phyloP scores from a whole-genome alignment of 2,888 invertebrate species.

The Polylopha cassiicola region DNA sequence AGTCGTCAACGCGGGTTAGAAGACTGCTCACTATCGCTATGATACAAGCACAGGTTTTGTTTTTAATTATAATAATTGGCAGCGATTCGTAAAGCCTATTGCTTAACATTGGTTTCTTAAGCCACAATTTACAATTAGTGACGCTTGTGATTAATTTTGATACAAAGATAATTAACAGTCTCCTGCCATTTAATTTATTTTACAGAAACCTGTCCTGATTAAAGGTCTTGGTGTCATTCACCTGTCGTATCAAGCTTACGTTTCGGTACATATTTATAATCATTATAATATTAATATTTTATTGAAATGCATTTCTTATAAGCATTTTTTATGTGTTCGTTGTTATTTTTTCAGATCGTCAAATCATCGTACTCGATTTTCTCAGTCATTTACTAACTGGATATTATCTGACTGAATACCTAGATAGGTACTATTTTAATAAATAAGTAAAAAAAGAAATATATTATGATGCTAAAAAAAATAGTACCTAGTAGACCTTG shows the following conservation, averaged over 20 bases:
- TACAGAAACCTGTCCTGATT: constrained; percentile 12
- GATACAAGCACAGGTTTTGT: constrained; percentile 17
- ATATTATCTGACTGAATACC: too few relatives aligned
- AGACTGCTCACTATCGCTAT: constrained; percentile 12
- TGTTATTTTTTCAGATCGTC: constrained; percentile 11
- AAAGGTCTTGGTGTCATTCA: constrained; percentile 9
- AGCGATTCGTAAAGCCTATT: too few relatives aligned
- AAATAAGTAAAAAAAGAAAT: too few relatives aligned
- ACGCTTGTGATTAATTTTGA: too few relatives aligned
- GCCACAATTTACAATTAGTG: too few relatives aligned
- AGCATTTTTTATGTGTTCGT: neutral
- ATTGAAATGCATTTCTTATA: neutral
- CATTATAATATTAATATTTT: neutral
- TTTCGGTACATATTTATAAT: constrained; percentile 6
- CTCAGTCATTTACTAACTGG: constrained; percentile 12
- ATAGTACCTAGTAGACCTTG: too few relatives aligned
- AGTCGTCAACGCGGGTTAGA: constrained; percentile 5
- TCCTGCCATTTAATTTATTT: constrained; percentile 1
- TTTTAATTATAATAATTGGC: too few relatives aligned
- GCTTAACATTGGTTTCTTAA: too few relatives aligned
- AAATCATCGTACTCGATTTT: constrained; percentile 14
- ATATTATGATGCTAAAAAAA: too few relatives aligned
- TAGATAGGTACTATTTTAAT: too few relatives aligned
- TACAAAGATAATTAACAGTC: neutral
- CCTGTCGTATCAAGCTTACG: constrained; percentile 14